Conservation (phyloP, 2,888 invertebrate genomes). For the Tholera decimalis region DNA sequence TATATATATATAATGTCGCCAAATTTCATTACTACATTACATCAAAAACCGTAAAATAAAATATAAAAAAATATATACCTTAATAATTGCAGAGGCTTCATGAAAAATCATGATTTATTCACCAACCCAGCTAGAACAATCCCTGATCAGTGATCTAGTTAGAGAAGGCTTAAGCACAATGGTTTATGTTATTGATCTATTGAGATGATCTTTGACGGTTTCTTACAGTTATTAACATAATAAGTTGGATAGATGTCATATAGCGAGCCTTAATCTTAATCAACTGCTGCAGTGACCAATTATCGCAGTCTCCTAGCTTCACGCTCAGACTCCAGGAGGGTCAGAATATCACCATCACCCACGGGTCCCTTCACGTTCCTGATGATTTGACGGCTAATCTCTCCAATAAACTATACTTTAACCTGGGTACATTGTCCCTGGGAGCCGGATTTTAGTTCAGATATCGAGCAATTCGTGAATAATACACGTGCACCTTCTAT, state of each 20-base stretch:
- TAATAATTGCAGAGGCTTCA: background rate
- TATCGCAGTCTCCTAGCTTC: constrained; percentile 99
- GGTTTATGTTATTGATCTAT: too few species aligned
- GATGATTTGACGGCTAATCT: constrained; percentile 99
- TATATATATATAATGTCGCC: too few species aligned
- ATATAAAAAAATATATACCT: too few species aligned
- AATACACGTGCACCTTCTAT: constrained; percentile 87
- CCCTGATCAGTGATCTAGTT: background rate
- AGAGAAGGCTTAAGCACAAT: background rate
- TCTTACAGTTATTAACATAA: constrained; percentile 75
- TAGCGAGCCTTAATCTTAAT: constrained; percentile 83
- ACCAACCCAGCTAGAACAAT: background rate
- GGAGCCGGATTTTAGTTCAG: constrained; percentile 95
- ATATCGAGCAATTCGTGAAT: constrained; percentile 79
- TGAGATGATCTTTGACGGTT: constrained; percentile 86
- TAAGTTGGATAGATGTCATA: constrained; percentile 75
- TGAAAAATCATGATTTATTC: too few species aligned
- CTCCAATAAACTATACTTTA: constrained; percentile 99
- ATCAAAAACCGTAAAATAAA: too few species aligned
- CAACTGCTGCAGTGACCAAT: constrained; percentile 70
- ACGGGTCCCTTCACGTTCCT: constrained; percentile 99
- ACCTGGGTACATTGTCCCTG: constrained; percentile 99
- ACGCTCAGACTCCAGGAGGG: constrained; percentile 99
- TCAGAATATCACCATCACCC: constrained; percentile 99
- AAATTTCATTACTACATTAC: too few species aligned